Evolutionary conservation across 2,888 invertebrate genomes (phyloP).

Genomic region (Mythimna ferrago): DNA sequence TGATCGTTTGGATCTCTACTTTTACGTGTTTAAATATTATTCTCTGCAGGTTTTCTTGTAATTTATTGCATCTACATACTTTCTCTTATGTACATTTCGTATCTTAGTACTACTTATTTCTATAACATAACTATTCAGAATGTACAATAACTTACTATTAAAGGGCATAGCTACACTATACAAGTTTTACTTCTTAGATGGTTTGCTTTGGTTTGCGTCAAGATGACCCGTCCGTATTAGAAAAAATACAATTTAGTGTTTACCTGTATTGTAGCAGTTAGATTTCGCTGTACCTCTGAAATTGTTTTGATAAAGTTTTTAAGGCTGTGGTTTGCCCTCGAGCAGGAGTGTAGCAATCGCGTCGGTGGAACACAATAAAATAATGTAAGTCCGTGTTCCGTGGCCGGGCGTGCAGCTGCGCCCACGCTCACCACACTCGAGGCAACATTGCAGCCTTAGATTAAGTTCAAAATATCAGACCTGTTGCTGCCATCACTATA

Average conservation of each 20-base stretch:
- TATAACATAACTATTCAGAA: constrained; percentile 12
- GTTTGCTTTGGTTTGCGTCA: constrained; percentile 29
- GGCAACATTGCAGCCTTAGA: not conserved
- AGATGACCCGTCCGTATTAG: constrained; percentile 44
- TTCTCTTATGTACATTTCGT: constrained; percentile 16
- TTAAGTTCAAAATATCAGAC: constrained; percentile 13
- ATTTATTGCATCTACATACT: constrained; percentile 38
- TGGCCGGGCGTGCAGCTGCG: not conserved
- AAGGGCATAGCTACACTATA: constrained; percentile 26
- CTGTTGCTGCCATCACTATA: constrained; percentile 34
- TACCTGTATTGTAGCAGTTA: constrained; percentile 21
- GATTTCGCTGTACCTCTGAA: constrained; percentile 31
- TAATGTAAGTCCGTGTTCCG: not conserved
- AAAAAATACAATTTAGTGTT: constrained; percentile 26
- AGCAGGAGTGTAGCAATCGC: not conserved
- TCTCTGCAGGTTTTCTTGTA: constrained; percentile 35
- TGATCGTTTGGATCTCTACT: constrained; percentile 14
- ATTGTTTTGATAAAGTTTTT: constrained; percentile 26
- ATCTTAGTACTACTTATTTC: constrained; percentile 8
- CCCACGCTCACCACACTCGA: not conserved
- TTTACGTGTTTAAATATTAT: constrained; percentile 15
- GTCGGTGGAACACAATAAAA: not conserved
- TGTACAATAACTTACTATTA: constrained; percentile 9
- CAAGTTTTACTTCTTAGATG: constrained; percentile 27
- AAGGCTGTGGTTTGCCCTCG: constrained; percentile 3